phyloP scores from a whole-genome alignment of 2,888 invertebrate genomes.

The Belgica antarctica region DNA sequence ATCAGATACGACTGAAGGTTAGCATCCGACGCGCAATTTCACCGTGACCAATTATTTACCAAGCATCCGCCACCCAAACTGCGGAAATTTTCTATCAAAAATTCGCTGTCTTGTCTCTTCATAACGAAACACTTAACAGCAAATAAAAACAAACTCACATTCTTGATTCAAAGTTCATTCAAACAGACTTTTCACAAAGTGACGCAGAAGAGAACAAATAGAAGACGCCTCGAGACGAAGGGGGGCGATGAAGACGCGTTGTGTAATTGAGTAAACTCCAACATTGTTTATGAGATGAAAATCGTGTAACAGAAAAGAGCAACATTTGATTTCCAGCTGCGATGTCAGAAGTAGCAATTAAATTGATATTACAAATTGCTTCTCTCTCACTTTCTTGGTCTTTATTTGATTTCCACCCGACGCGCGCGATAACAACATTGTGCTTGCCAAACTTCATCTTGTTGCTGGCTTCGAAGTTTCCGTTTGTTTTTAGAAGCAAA shows the following conservation, averaged over 20 bases:
- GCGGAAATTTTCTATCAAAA: too few relatives aligned
- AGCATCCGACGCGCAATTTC: too few relatives aligned
- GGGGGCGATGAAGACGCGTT: background rate
- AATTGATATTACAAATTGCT: slow-evolving; percentile 26
- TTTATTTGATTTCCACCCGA: background rate
- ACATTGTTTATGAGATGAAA: slow-evolving; percentile 25
- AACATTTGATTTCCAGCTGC: slow-evolving; percentile 26
- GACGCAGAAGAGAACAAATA: background rate
- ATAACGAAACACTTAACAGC: background rate
- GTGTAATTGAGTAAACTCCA: slow-evolving; percentile 17
- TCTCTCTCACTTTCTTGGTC: background rate
- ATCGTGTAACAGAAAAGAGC: slow-evolving; percentile 25
- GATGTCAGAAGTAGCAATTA: slow-evolving; percentile 10
- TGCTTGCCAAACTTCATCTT: background rate
- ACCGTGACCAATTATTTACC: too few relatives aligned
- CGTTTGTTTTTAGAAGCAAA: background rate
- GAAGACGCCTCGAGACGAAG: background rate
- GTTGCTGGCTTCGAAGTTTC: background rate
- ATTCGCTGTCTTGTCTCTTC: background rate
- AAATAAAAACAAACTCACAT: background rate
- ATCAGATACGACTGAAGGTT: too few relatives aligned
- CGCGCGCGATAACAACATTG: too few relatives aligned
- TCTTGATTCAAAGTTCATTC: background rate
- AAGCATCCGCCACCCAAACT: too few relatives aligned
- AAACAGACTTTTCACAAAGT: background rate